These are phyloP conservation scores for Acanthopleura granulata DNA, from an alignment of 2,888 invertebrate genomes.

Conservation along the genomic window DNA sequence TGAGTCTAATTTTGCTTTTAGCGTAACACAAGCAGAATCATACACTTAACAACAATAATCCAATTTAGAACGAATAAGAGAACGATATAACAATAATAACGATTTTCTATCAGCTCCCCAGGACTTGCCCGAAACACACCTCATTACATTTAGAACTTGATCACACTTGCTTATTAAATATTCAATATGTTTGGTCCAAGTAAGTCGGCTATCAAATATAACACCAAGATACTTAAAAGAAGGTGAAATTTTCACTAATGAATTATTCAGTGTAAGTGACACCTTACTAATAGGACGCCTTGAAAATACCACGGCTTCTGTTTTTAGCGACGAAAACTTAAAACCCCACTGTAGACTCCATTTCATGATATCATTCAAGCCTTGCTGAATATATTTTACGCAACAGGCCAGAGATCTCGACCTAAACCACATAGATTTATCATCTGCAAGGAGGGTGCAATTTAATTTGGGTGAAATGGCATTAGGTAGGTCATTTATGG, in stretches of 20 bases:
- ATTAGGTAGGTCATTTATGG: slow-evolving; percentile 15
- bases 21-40: not conserved
- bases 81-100: not conserved
- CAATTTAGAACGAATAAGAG: slow-evolving; percentile 2
- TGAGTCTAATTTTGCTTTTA: not conserved
- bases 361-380: not conserved
- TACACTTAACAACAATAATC: slow-evolving; percentile 10
- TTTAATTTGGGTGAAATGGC: not conserved
- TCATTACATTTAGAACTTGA: not conserved
- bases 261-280: not conserved
- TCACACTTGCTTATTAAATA: not conserved
- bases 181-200: not conserved
- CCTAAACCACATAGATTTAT: not conserved
- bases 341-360: slow-evolving; percentile 1
- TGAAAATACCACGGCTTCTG: not conserved
- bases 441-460: not conserved
- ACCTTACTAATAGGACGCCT: not conserved
- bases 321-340: not conserved
- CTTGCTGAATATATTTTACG: slow-evolving; percentile 4
- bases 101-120: slow-evolving; percentile 2
- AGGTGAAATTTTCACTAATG: not conserved
- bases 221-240: not conserved
- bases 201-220: not conserved
- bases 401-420: not conserved
- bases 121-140: not conserved